Evolutionary conservation across 2,888 invertebrate genomes (phyloP), one percentile per base, ranked within the genome.

Genomic region (Operophtera brumata): DNA sequence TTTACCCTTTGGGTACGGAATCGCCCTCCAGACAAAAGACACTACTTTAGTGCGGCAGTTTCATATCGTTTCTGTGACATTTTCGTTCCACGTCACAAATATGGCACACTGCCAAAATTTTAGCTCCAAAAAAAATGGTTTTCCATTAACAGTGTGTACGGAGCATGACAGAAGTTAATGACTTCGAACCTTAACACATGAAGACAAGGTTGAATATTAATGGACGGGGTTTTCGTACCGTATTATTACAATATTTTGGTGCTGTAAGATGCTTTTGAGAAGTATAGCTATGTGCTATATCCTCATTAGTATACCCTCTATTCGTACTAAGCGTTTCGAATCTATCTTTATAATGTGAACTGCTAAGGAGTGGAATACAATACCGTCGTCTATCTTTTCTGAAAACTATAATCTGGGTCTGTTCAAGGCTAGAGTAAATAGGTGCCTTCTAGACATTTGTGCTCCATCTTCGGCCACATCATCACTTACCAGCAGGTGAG

Each of bases 81-180:
- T 32, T 45, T 47, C 45, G 47, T 49, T 55, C 61, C 55, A 49
- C 51, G 62, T 54, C 57, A 54, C 53, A 54, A 61, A 60, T 57
- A 62, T 64, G 64, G 64, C 58, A 43, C 51, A 47, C 37, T 47
- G 64, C 64, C 64, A 64, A 62, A 64, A 62, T 64, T 62, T 62
- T 57, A 54, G 41, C 58, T 52, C 48, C 53, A 50, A 57, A 59
- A 64, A 61, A 60, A 64, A 64, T 62, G 64, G 58, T 57, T 59
- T 64, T 60, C 60, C 64, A 64, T 62, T 62, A 64, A 64, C 60
- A 57, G 54, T 40, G 41, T 54, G 30, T 40, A 56, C 55, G 36
- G 10, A 43, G 39, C 45, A 30, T 37, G 30, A 40, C 35, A 34
- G 20, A 35, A 47, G 4, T 13, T 47, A 40, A 47, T 47, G 49